phyloP scores from a whole-genome alignment of 2,888 invertebrate species.

The Hydropsyche betteni region DNA sequence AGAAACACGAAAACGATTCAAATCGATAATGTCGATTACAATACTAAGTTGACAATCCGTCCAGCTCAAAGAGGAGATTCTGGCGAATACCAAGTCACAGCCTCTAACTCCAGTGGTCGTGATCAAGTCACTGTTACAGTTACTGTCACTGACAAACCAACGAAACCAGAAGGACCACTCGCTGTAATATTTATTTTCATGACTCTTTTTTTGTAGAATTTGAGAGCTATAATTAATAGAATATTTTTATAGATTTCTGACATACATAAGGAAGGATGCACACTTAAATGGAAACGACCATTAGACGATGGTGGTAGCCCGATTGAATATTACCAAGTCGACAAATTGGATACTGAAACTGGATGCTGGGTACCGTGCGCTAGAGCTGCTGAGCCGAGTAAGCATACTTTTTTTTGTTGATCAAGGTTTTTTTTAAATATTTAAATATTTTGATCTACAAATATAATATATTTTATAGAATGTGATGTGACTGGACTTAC shows the following conservation, averaged over 20 bases:
- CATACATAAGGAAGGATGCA: slow-evolving; percentile 92
- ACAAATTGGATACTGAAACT: slow-evolving; percentile 91
- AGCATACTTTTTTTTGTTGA: slow-evolving; percentile 54
- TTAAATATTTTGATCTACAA: slow-evolving; percentile 2
- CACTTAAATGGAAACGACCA: slow-evolving; percentile 95
- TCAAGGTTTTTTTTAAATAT: slow-evolving; percentile 5
- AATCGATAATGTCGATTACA: slow-evolving; percentile 87
- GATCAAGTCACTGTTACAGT: slow-evolving; percentile 85
- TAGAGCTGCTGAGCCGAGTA: slow-evolving; percentile 81
- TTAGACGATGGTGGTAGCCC: slow-evolving; percentile 95
- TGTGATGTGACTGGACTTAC: slow-evolving; percentile 86
- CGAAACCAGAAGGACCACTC: slow-evolving; percentile 88
- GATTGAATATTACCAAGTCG: slow-evolving; percentile 95
- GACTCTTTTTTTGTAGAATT: background rate
- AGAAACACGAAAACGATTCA: slow-evolving; percentile 74
- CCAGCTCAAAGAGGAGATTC: slow-evolving; percentile 84
- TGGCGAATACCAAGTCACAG: slow-evolving; percentile 87
- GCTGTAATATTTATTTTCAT: slow-evolving; percentile 64
- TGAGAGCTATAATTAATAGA: too few relatives aligned
- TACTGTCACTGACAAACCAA: slow-evolving; percentile 87
- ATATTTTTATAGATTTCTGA: slow-evolving; percentile 65
- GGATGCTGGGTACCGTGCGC: slow-evolving; percentile 91
- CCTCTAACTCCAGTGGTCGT: slow-evolving; percentile 87
- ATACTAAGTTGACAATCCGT: slow-evolving; percentile 84
- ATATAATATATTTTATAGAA: slow-evolving; percentile 58